phyloP scores from a whole-genome alignment of 2,113 vertebrate genomes.

The Lampris megalopsis region DNA sequence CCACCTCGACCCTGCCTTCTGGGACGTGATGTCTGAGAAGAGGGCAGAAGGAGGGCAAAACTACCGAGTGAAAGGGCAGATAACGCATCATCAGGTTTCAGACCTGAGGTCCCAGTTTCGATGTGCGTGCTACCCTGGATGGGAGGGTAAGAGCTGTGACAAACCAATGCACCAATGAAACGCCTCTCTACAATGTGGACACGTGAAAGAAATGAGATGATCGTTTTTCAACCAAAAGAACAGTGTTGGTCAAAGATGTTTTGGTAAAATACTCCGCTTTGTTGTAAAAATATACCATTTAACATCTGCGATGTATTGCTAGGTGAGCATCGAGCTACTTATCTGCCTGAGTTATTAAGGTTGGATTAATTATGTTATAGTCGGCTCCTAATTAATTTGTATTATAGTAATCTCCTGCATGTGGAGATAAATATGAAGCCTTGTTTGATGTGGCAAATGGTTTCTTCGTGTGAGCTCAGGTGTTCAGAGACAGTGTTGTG shows the following conservation, averaged over 20 bases:
- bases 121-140: constrained; percentile 80
- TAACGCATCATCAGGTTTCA: constrained; percentile 1
- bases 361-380: not conserved
- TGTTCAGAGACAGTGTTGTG: not conserved
- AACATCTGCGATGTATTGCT: not conserved
- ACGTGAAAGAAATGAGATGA: not conserved
- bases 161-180: not conserved
- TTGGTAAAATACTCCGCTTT: not conserved
- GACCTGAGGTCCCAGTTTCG: constrained; percentile 64
- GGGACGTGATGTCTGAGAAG: constrained; percentile 65
- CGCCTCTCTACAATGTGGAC: not conserved
- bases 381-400: too few species aligned
- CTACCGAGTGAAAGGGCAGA: constrained; percentile 59
- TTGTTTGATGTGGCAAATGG: not conserved
- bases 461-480: not conserved
- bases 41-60: constrained; percentile 28
- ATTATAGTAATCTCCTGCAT: not conserved
- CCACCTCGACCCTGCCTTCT: constrained; percentile 76
- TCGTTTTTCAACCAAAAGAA: not conserved
- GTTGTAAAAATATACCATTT: not conserved
- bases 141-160: constrained; percentile 76
- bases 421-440: not conserved
- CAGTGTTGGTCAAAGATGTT: not conserved
- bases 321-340: not conserved
- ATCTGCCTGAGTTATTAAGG: not conserved